Percentiles rank a stretch among this genome's conserved stretches.
Evolutionary conservation across 2,113 vertebrate species (phyloP).

Genomic region (Alligator sinensis): DNA sequence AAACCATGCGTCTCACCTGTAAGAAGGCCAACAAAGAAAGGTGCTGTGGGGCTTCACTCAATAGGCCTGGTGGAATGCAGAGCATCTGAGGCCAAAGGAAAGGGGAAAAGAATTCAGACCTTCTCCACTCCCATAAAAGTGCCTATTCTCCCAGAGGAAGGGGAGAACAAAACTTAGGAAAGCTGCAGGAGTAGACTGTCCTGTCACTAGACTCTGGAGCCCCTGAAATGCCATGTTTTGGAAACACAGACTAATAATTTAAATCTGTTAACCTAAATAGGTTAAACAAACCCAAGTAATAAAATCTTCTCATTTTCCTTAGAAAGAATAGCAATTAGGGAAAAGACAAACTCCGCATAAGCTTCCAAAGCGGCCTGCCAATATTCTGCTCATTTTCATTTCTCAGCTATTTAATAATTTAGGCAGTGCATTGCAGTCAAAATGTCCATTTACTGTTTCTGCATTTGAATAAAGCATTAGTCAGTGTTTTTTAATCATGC

Average conservation of each 20-base stretch:
- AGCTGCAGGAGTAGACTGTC: not conserved
- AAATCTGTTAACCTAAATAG: slow-evolving; percentile 12
- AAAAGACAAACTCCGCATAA: slow-evolving; percentile 46
- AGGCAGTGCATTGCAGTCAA: slow-evolving; percentile 24
- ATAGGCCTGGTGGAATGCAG: not conserved
- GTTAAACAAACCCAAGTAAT: slow-evolving; percentile 18
- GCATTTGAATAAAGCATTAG: slow-evolving; percentile 39
- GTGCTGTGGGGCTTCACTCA: not conserved
- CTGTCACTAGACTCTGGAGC: not conserved
- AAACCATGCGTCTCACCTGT: not conserved
- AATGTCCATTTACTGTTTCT: slow-evolving; percentile 52
- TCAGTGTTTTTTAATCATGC: slow-evolving; percentile 38
- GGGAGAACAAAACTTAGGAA: not conserved
- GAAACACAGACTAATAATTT: slow-evolving; percentile 22
- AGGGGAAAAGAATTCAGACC: not conserved
- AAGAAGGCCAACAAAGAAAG: not conserved
- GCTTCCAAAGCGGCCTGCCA: slow-evolving; percentile 40
- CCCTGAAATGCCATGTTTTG: slow-evolving; percentile 5
- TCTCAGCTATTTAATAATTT: slow-evolving; percentile 70
- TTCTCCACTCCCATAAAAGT: not conserved
- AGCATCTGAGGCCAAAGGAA: not conserved
- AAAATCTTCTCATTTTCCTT: slow-evolving; percentile 9
- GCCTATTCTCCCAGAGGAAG: not conserved
- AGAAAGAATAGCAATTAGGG: slow-evolving; percentile 54
- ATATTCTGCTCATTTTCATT: slow-evolving; percentile 54